A percentile compares a stretch with the other conserved stretches of the same genome.
Conservation (phyloP, 1,140 invertebrate species). For the Parapsyche elsis region DNA sequence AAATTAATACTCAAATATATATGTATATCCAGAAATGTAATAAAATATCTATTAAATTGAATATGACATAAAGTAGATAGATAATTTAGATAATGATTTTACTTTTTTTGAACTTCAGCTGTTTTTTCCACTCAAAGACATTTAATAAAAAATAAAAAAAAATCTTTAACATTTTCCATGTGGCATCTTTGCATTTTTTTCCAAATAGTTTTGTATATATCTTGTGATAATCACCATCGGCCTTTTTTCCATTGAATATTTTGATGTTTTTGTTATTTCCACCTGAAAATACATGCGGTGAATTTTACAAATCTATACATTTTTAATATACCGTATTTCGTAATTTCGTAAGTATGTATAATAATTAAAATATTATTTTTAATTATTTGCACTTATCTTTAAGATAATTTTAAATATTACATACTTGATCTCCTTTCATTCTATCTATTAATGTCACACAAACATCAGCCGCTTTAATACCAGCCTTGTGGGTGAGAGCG, state of each 20-base stretch:
- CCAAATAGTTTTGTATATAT: conserved; percentile 83
- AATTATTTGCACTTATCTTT: background rate
- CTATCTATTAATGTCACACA: conserved; percentile 92
- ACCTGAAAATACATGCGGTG: conserved; percentile 70
- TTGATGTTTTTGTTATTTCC: conserved; percentile 75
- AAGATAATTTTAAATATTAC: conserved; percentile 13
- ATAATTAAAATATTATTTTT: no score
- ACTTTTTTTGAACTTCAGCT: background rate
- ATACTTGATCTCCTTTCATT: conserved; percentile 91
- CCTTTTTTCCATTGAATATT: conserved; percentile 85
- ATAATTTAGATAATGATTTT: background rate
- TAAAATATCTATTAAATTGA: background rate
- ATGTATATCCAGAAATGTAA: background rate
- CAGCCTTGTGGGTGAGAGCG: conserved; percentile 87
- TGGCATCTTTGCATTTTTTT: conserved; percentile 67
- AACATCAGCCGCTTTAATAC: conserved; percentile 87
- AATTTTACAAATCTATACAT: conserved; percentile 19
- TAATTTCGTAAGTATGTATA: no score
- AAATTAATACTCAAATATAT: background rate
- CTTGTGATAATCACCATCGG: conserved; percentile 83
- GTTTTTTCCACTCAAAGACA: no score
- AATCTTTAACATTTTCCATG: conserved; percentile 41
- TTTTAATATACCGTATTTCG: no score
- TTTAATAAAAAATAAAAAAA: no score
- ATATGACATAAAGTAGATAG: background rate